Conservation (phyloP, 2,888 invertebrate species). For the Drosophila putrida region DNA sequence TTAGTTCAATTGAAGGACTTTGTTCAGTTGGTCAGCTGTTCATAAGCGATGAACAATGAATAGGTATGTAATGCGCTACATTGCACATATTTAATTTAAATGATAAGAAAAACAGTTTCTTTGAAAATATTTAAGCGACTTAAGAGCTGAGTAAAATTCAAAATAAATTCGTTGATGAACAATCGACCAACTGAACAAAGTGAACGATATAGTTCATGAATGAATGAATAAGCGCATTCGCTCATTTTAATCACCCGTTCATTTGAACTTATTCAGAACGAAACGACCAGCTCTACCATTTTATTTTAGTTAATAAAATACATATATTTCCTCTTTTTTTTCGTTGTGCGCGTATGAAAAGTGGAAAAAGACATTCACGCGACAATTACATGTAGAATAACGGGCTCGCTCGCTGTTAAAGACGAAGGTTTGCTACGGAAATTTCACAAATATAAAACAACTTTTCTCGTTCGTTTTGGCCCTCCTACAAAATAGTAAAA, state of each 20-base stretch:
- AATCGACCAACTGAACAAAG: no score
- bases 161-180: not conserved
- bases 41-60: no score
- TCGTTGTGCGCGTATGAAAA: slow-evolving; percentile 63
- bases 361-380: slow-evolving; percentile 44
- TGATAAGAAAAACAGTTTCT: no score
- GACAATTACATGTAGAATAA: slow-evolving; percentile 43
- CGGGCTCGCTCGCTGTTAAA: slow-evolving; percentile 31
- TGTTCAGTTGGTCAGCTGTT: no score
- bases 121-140: no score
- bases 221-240: slow-evolving; percentile 3
- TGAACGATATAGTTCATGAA: not conserved
- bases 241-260: slow-evolving; percentile 6
- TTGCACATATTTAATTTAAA: no score
- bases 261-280: slow-evolving; percentile 17
- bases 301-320: slow-evolving; percentile 81
- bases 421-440: slow-evolving; percentile 49
- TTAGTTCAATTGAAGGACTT: no score
- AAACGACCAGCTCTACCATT: slow-evolving; percentile 59
- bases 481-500: slow-evolving; percentile 69
- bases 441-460: slow-evolving; percentile 59
- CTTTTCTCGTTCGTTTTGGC: slow-evolving; percentile 47
- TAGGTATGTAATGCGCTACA: no score
- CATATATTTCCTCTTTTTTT: slow-evolving; percentile 72
- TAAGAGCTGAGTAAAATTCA: no score